phyloP scores from a whole-genome alignment of 2,888 invertebrate genomes.

The Plebejus melissa region DNA sequence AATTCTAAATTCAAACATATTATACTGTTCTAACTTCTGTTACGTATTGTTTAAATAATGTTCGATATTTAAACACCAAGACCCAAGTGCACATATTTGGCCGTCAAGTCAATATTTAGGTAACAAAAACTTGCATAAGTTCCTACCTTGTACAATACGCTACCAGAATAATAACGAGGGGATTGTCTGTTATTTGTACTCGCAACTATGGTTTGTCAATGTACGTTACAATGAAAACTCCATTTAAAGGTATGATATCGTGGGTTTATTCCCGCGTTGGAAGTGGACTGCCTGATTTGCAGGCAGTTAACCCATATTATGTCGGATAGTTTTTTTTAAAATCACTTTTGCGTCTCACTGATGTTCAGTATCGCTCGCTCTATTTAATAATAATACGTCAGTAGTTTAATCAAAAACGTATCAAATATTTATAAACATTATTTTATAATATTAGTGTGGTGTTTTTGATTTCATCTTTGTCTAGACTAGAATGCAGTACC shows the following conservation, averaged over 20 bases:
- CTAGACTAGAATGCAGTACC: neutral
- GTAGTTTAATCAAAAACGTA: too few species aligned
- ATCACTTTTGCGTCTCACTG: too few species aligned
- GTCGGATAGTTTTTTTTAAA: too few species aligned
- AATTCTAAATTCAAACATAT: too few species aligned
- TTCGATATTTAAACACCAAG: neutral
- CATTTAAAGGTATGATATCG: neutral
- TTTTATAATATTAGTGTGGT: neutral
- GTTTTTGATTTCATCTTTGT: neutral
- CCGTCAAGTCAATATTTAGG: slow-evolving; percentile 3
- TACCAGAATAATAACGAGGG: slow-evolving; percentile 1
- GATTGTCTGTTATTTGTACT: neutral
- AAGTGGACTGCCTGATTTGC: too few species aligned
- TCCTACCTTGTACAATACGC: slow-evolving; percentile 9
- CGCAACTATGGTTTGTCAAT: neutral
- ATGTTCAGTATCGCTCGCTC: too few species aligned
- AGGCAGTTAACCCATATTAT: too few species aligned
- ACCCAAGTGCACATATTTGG: neutral
- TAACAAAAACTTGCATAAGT: slow-evolving; percentile 18
- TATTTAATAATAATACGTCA: too few species aligned
- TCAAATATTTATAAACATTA: too few species aligned
- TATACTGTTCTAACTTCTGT: too few species aligned
- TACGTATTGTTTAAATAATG: too few species aligned
- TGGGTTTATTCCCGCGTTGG: too few species aligned
- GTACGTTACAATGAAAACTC: slow-evolving; percentile 26